Evolutionary conservation across 2,113 vertebrate genomes (phyloP).

Genomic region (Antennarius striatus): DNA sequence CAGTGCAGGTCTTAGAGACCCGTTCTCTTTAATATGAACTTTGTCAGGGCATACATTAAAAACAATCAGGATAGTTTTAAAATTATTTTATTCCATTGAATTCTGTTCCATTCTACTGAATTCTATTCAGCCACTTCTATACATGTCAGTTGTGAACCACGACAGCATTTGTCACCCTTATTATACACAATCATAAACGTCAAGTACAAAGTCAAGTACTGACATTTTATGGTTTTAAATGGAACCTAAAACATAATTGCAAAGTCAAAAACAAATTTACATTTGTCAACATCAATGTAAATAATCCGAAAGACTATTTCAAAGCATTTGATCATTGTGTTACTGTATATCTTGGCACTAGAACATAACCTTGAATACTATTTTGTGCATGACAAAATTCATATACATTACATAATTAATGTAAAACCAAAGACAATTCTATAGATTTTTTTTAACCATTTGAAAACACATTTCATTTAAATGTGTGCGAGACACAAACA

Average conservation of each 20-base stretch:
- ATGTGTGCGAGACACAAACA: no score
- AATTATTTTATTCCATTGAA: background rate
- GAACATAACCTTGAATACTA: background rate
- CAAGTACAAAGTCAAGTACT: slow-evolving; percentile 1
- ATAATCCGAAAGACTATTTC: slow-evolving; percentile 9
- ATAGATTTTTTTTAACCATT: no score
- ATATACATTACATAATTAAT: no score
- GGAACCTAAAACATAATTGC: slow-evolving; percentile 11
- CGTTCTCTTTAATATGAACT: background rate
- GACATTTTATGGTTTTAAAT: slow-evolving; percentile 6
- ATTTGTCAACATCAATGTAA: slow-evolving; percentile 16
- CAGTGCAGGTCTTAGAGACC: background rate
- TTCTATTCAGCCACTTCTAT: background rate
- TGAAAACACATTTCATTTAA: no score
- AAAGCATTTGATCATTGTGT: background rate
- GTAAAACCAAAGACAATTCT: no score
- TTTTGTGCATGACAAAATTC: no score
- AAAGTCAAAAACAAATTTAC: slow-evolving; percentile 11
- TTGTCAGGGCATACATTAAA: background rate
- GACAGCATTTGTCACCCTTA: background rate
- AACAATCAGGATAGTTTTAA: background rate
- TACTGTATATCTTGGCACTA: background rate
- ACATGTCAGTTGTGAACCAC: background rate
- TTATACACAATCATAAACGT: background rate
- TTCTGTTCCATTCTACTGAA: background rate